Evolutionary conservation across 2,888 invertebrate genomes (phyloP), one percentile per base, ranked within the genome.

Genomic region (Mesorhabditis belari): DNA sequence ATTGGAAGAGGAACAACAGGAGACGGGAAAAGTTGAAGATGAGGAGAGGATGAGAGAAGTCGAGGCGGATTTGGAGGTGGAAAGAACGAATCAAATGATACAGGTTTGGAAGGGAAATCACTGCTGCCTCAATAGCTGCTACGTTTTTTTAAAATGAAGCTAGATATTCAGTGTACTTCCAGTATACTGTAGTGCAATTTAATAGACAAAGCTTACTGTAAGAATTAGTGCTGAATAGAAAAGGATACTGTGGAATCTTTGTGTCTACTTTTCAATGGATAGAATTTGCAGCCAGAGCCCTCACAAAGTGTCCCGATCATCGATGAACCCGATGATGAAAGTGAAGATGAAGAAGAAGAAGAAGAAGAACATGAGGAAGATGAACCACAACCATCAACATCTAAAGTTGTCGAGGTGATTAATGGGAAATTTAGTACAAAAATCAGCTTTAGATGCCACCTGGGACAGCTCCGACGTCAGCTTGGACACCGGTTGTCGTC

Each of bases 401-500:
- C n/a, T n/a, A n/a, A n/a, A n/a, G n/a, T n/a, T n/a, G n/a, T n/a
- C 6, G 54, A 21, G 26, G 19, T 25, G 2, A 55, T 5, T 17
- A 21, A 4, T 21, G 55, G 19, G 29, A 54, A 5, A 63, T 57
- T 4, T 49, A 27, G 28, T 35, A 61, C 23, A 63, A 55, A 49
- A 51, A 62, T 5, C n/a, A 4, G n/a, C 25, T 4, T 9, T 55
- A 6, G 25, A 24, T 24, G 55, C 9, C 24, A 17, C 2, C 23
- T 17, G n/a, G 23, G 12, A 51, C 50, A 6, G 62, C 67, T 0
- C 58, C 62, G 24, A 58, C 49, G 19, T 57, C 65, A 44, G 68
- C 63, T 2, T 67, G 67, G 65, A 60, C 66, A 6, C 69, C 67
- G 4, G 67, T 69, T 19, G 67, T 68, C 9, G 68, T 68, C 4